Evolutionary conservation across 1,140 invertebrate species (phyloP).

Genomic region (Papilio glaucus): DNA sequence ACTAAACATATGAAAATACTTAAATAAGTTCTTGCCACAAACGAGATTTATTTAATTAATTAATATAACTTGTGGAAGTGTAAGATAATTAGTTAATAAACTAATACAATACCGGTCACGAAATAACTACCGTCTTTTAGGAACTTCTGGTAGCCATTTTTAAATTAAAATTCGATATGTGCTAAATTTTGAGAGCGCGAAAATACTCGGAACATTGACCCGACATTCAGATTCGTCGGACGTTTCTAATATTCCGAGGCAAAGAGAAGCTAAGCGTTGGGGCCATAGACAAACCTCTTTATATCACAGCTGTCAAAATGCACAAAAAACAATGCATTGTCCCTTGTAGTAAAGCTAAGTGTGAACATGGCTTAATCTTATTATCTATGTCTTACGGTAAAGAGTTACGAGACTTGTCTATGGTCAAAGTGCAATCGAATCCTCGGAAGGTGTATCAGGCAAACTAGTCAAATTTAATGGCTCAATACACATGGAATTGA

Average conservation of each 20-base stretch:
- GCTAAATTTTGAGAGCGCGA: constrained; percentile 45
- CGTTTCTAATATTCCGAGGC: constrained; percentile 2
- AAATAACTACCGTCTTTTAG: constrained; percentile 81
- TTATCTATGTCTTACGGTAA: constrained; percentile 78
- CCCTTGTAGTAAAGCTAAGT: constrained; percentile 73
- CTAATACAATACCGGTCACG: constrained; percentile 48
- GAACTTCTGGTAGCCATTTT: constrained; percentile 71
- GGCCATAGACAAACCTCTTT: constrained; percentile 78
- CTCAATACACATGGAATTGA: too few relatives aligned
- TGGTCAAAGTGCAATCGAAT: constrained; percentile 48
- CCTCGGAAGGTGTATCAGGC: neutral
- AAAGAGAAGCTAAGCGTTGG: constrained; percentile 41
- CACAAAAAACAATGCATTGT: constrained; percentile 65
- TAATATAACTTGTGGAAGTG: constrained; percentile 7
- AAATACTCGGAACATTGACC: neutral
- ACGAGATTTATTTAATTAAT: neutral
- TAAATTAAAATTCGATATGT: constrained; percentile 49
- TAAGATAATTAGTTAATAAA: constrained; percentile 36
- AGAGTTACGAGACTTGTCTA: constrained; percentile 76
- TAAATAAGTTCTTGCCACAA: neutral
- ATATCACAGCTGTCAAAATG: constrained; percentile 82
- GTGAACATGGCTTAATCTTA: constrained; percentile 77
- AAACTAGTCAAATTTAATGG: neutral
- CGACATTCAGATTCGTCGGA: neutral
- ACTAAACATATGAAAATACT: constrained; percentile 16